Evolutionary conservation across 2,888 invertebrate species (phyloP), one percentile per base, ranked within the genome.

Genomic region (Ophion ventricosus): DNA sequence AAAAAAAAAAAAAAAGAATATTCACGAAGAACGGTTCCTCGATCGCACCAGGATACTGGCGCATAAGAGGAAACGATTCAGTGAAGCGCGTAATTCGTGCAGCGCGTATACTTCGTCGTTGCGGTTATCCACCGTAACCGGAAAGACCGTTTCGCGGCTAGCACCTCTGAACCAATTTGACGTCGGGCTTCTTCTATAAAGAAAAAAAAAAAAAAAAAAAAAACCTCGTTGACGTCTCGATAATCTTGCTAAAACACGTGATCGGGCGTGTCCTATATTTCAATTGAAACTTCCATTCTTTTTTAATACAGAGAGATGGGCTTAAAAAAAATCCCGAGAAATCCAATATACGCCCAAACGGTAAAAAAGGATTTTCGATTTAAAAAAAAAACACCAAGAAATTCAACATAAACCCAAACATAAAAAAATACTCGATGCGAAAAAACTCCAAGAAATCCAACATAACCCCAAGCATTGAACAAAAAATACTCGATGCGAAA

Each of bases 81-180:
- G 67, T 78, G 77, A 78, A 84, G 78, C 78, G 70, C 49, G 23
- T 75, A 70, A 81, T 78, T 78, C 61, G 78, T 26, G n/a, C 40
- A 74, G 74, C 69, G 77, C 35, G 73, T 61, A 64, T 49, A 49
- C 14, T 49, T 40, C 59, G 49, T 43, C 67, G 63, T 14, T 49
- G 63, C 56, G 69, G 75, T 83, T 79, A 83, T 78, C 83, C 63
- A 84, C 84, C 81, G 84, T 81, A 84, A 77, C 84, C 54, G 26
- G 79, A 87, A 74, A 74, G 59, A 85, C 84, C 86, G 86, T 85
- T 86, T 88, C 78, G 73, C 85, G 83, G 82, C 70, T 64, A 82
- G 80, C 87, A 85, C 87, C 87, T 85, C 87, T 90, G 89, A 90
- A 88, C 89, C 88, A 87, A 90, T 91, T 91, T 90, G 89, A 87